Conservation (phyloP, 2,797 vertebrate species). For the Epinephelus coioides region DNA sequence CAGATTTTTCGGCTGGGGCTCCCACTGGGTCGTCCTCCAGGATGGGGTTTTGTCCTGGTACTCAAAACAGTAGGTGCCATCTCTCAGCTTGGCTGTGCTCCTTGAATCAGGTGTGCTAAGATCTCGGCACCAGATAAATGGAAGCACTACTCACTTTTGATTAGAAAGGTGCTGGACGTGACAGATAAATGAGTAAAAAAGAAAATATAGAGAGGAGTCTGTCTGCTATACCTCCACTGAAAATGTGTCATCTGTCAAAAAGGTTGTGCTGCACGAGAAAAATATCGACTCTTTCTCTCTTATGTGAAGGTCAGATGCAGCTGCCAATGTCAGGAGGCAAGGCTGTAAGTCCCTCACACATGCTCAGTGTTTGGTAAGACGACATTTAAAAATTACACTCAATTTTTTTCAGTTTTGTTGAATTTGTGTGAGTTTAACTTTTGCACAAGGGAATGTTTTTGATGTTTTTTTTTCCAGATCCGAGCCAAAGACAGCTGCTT, state of each 20-base stretch:
- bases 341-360: slow-evolving; percentile 95
- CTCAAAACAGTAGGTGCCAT: slow-evolving; percentile 91
- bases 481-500: slow-evolving; percentile 89
- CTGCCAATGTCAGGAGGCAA: slow-evolving; percentile 87
- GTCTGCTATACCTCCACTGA: not conserved
- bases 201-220: not conserved
- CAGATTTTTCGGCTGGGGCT: slow-evolving; percentile 95
- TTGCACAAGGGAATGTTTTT: slow-evolving; percentile 2
- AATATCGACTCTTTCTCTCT: not conserved
- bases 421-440: not conserved
- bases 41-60: slow-evolving; percentile 98
- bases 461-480: slow-evolving; percentile 81
- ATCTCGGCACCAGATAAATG: slow-evolving; percentile 18
- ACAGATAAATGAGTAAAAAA: slow-evolving; percentile 19
- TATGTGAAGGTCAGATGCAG: slow-evolving; percentile 88
- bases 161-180: slow-evolving; percentile 25
- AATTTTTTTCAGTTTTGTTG: not conserved
- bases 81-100: slow-evolving; percentile 21
- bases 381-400: not conserved
- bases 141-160: slow-evolving; percentile 18
- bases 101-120: slow-evolving; percentile 40
- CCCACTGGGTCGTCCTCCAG: slow-evolving; percentile 94
- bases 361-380: slow-evolving; percentile 92
- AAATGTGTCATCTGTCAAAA: not conserved
- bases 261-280: not conserved